Evolutionary conservation across 2,888 invertebrate genomes (phyloP).

Genomic region (Pyrrhopygopsis socrates): DNA sequence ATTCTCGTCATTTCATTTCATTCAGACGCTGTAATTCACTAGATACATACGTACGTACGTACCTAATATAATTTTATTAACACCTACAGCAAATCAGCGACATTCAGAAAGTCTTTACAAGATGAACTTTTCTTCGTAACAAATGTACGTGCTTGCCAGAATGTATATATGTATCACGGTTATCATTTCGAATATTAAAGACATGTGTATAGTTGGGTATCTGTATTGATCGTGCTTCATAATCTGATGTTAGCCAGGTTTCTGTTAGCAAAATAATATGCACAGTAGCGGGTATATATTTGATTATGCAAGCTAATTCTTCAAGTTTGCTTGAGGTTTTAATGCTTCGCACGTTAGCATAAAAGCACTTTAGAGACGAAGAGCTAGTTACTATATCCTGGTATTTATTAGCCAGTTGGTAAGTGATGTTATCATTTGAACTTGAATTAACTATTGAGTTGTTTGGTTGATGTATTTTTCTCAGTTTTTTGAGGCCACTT

Average conservation of each 20-base stretch:
- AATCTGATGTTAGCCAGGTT: conserved; percentile 61
- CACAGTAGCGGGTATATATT: conserved; percentile 38
- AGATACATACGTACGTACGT: no score
- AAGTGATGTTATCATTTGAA: not conserved
- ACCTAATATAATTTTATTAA: no score
- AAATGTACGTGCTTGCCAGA: no score
- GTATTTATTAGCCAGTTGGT: not conserved
- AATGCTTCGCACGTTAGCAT: conserved; percentile 71
- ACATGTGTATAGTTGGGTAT: conserved; percentile 40
- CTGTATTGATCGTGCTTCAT: conserved; percentile 21
- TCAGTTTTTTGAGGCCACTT: not conserved
- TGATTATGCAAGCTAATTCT: conserved; percentile 70
- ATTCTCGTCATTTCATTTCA: no score
- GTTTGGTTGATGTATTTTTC: not conserved
- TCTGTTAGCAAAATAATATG: conserved; percentile 73
- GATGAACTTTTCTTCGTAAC: no score
- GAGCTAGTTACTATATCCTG: not conserved
- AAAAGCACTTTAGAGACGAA: conserved; percentile 23
- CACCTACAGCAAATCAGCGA: no score
- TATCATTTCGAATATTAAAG: conserved; percentile 33
- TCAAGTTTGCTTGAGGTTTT: conserved; percentile 69
- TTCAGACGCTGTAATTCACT: no score
- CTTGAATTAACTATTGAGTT: not conserved
- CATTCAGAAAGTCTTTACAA: no score
- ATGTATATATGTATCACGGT: no score